These are phyloP conservation scores for Campylomormyrus numenius DNA, from an alignment of 2,113 vertebrate species.

Conservation along the genomic window DNA sequence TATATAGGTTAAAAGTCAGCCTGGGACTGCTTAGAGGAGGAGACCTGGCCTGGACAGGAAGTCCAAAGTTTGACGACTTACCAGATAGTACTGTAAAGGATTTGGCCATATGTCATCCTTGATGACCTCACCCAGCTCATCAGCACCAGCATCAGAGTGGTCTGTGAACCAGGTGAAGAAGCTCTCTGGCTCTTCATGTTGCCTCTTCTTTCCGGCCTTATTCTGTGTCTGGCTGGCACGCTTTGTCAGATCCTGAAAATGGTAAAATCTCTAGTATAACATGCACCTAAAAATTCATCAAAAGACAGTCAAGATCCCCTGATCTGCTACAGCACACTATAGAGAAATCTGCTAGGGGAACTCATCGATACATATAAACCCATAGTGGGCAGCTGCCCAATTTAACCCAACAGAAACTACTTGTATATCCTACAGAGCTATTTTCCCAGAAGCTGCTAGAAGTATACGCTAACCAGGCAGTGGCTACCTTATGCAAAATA, in stretches of 20 bases:
- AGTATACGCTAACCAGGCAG: neutral
- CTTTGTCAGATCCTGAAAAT: constrained; percentile 78
- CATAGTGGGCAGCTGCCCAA: neutral
- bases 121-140: constrained; percentile 80
- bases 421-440: neutral
- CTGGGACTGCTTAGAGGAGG: neutral
- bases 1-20: neutral
- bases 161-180: constrained; percentile 89
- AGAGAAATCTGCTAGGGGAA: neutral
- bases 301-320: neutral
- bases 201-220: constrained; percentile 83
- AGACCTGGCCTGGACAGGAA: neutral
- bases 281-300: neutral
- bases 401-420: neutral
- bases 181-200: constrained; percentile 85
- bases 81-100: constrained; percentile 82
- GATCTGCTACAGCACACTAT: neutral
- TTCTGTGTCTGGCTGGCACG: constrained; percentile 79
- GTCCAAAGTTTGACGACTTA: constrained; percentile 36
- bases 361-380: neutral
- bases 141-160: constrained; percentile 79
- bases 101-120: constrained; percentile 89
- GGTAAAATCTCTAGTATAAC: neutral
- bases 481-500: neutral
- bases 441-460: neutral